Base-by-base conservation (phyloP, 2,113 vertebrate genomes). In the Phyllopteryx taeniolatus region DNA sequence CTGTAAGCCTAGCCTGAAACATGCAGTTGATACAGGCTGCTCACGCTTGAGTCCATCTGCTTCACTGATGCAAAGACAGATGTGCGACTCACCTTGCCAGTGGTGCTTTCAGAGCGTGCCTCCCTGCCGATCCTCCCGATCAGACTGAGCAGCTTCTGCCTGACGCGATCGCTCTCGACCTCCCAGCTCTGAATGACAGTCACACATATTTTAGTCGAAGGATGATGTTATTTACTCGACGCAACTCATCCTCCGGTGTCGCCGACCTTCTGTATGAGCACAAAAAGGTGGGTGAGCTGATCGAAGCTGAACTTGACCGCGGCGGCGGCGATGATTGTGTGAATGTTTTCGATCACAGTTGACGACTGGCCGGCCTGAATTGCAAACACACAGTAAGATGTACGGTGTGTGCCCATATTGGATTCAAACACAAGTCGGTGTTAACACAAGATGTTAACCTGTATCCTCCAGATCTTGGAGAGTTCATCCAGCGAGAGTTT, bases 281-380 rank as follows among this genome's bases (percentile, higher is more conserved):
- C 92, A 79, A 99, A 99, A 76, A 99, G 94, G 87, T 99, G 98
- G 85, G 94, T 97, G 73, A 99, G 96, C 67, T 99, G 98, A 69
- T 99, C 96, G 10, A 95, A 95, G 83, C 92, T 99, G 89, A 99
- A 99, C 85, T 99, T 99, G 75, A 96, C 97, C 77, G 98, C 98
- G 43, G 98, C 97, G 35, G 97, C 97, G 74, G 98, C 97, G 81
- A 99, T 95, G 86, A 99, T 99, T 67, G 95, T 96, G 72, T 99
- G 98, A 76, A 99, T 99, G 83, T 99, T 99, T 90, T 99, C 98
- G 54, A 99, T 99, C 85, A 99, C 98, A 54, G 98, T 98, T 77
- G 98, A 98, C 1, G 98, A 98, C 71, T 99, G 98, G 84, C 98
- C 98, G 0, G 97, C 95, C 97, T 98, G 86, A 79, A 89, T 85